Evolutionary conservation across 2,888 invertebrate genomes (phyloP).

Genomic region (Orthonevra nobilis): DNA sequence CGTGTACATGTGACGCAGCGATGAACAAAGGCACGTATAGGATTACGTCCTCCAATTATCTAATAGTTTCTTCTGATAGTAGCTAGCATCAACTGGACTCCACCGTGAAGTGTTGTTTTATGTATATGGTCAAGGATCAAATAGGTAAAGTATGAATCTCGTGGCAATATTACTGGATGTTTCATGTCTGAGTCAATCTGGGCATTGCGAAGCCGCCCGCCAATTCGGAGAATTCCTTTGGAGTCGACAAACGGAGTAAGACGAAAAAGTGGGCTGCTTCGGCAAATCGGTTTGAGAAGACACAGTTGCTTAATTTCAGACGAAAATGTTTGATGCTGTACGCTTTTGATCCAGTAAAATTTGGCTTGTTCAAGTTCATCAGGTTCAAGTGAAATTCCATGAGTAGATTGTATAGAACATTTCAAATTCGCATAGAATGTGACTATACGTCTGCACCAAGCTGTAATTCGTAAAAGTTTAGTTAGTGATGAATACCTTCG

Average conservation of each 20-base stretch:
- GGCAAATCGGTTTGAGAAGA: too few relatives aligned
- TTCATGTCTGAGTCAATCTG: too few relatives aligned
- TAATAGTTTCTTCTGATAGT: slow-evolving; percentile 34
- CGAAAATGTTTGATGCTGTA: slow-evolving; percentile 10
- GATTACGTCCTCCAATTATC: slow-evolving; percentile 19
- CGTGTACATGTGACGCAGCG: too few relatives aligned
- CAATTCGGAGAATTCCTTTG: too few relatives aligned
- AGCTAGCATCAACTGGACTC: slow-evolving; percentile 37
- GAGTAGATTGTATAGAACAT: not conserved
- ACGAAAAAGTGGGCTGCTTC: too few relatives aligned
- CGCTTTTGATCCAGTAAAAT: too few relatives aligned
- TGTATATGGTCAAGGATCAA: too few relatives aligned
- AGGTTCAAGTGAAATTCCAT: not conserved
- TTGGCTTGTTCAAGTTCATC: slow-evolving; percentile 3
- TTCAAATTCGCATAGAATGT: not conserved
- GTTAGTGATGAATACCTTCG: slow-evolving; percentile 1
- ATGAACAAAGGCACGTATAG: not conserved
- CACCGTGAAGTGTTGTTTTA: too few relatives aligned
- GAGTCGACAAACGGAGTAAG: slow-evolving; percentile 43
- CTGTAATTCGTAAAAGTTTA: slow-evolving; percentile 13
- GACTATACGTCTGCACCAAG: too few relatives aligned
- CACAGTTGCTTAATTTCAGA: slow-evolving; percentile 26
- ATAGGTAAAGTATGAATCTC: too few relatives aligned
- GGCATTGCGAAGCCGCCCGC: too few relatives aligned
- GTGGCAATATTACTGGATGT: too few relatives aligned